A percentile compares a stretch with the other conserved stretches of the same genome.
phyloP scores from a whole-genome alignment of 2,113 vertebrate species.

The Rhynchomys soricoides region DNA sequence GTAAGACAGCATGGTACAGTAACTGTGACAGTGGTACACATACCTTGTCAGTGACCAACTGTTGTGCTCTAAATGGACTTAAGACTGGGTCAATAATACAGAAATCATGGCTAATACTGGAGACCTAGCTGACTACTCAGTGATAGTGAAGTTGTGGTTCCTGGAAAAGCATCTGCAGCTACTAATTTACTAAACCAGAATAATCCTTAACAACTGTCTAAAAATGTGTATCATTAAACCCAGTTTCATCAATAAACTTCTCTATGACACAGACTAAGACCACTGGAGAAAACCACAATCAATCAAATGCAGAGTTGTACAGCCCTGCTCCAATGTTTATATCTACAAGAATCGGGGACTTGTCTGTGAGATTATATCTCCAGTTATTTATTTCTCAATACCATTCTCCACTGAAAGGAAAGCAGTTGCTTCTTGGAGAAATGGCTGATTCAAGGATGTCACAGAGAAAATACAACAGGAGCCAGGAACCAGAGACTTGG shows the following conservation, averaged over 20 bases:
- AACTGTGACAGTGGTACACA: background rate
- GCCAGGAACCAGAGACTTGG: background rate
- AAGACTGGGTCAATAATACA: background rate
- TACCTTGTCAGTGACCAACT: background rate
- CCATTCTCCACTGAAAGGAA: background rate
- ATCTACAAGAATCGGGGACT: background rate
- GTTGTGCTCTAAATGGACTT: background rate
- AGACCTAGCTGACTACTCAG: background rate
- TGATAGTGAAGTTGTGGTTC: background rate
- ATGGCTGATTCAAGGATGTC: background rate
- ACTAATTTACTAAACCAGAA: background rate
- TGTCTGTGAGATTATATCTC: background rate
- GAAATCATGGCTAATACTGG: background rate
- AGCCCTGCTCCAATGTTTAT: background rate
- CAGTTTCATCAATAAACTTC: background rate
- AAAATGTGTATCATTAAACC: background rate
- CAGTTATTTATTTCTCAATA: background rate
- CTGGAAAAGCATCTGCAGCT: background rate
- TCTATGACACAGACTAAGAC: background rate
- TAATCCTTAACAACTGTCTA: background rate
- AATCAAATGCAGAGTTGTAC: background rate
- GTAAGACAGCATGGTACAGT: background rate
- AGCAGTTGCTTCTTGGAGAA: background rate
- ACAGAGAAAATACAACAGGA: background rate
- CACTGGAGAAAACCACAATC: background rate